Evolutionary conservation across 2,797 vertebrate species (phyloP), one percentile per base, ranked within the genome.

Genomic region (Melanotaenia parkinsoni): DNA sequence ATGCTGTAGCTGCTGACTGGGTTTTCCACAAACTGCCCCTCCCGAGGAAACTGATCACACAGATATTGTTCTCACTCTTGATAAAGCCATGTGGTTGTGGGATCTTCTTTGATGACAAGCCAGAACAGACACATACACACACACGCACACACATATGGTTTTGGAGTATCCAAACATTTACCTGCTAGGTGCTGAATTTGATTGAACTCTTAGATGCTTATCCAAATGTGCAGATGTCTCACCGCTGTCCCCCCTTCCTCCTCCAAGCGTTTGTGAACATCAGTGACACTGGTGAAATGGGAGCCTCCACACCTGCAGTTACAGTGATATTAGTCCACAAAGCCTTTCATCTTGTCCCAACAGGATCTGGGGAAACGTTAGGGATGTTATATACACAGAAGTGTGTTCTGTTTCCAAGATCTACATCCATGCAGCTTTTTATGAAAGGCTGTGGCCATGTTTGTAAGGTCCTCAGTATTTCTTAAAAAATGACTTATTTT

Each of bases 141-240:
- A 78, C 50, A 72, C 67, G 67, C 54, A 45, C 28, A 62, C 67
- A 35, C 59, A 65, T 5, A 63, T 5, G 14, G 22, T 35, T 78
- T 53, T 33, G 73, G 77, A 83, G 88, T 87, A 87, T 86, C 82
- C 78, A 90, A 92, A 90, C 87, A 85, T 91, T 91, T 84, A 82
- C 63, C 80, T 75, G 91, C 83, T 79, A 89, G 74, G 70, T 92
- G 89, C 91, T 95, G 93, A 91, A 92, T 90, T 88, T 88, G 90
- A 92, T 89, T 89, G 65, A 90, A 78, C 81, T 82, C 92, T 93
- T 87, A 93, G 81, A 93, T 74, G 79, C 80, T 88, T 93, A 88
- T 94, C 80, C 91, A 93, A 92, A 88, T 38, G 76, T 86, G 83
- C 93, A 93, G 92, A 90, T 95, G 90, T 93, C 90, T 90, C 90